Base-by-base conservation (phyloP, 2,113 vertebrate species). In the Jacana jacana region DNA sequence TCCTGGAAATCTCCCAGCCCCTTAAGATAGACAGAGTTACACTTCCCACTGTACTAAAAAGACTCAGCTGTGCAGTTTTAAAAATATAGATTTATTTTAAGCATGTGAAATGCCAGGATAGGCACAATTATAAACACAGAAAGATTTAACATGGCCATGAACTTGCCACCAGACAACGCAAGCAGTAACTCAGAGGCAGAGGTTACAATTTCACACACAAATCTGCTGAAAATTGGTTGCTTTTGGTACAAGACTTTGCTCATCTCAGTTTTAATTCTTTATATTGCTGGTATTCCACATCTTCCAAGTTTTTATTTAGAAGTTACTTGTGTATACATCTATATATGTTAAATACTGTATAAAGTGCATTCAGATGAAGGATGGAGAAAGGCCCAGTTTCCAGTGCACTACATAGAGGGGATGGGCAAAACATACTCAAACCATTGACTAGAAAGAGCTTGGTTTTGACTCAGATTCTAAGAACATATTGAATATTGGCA, bases 31-130 rank as follows among this genome's bases (percentile, higher is more conserved):
- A 51, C 30, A 46, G 33, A 83, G 11, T 30, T 30, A 66, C 24
- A 18, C 30, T 83, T 77, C 51, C 39, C 24, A 54, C 20, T 60
- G 8, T 28, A 68, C 27, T 25, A 15, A 78, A 71, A 65, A 93
- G 68, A 91, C 12, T 13, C 24, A 46, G 42, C 11, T 60, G 18
- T 60, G 52, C 52, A 68, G 33, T 91, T 88, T 88, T 9, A 65
- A 93, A 96, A 97, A 96, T 91, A 94, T 13, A 94, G 35, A 76
- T 96, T 96, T 97, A 96, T 96, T 97, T 93, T 89, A 96, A 96
- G 77, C 88, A 91, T 1, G 3, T 58, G 91, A 76, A 95, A 86
- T 46, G 72, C 65, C 40, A 84, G 81, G 64, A 87, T 54, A 95
- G 88, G 88, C 93, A 96, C 54, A 72, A 39, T 51, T 84, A 61